These are phyloP conservation scores for Delphinus delphis DNA, from an alignment of 2,113 vertebrate genomes.

Conservation along the genomic window DNA sequence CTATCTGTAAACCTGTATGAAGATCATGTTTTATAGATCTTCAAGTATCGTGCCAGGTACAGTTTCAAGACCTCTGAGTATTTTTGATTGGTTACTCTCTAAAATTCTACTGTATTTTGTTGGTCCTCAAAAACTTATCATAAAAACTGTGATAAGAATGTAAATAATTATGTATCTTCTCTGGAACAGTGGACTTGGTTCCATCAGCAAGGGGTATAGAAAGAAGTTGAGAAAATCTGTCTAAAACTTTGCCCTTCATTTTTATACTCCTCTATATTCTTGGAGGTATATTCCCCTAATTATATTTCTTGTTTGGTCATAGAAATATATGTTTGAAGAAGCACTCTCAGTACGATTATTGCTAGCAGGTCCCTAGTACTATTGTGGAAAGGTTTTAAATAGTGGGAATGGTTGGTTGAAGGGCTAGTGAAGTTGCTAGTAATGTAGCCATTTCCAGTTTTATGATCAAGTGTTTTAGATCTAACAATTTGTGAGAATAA, in stretches of 20 bases:
- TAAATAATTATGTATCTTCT: neutral
- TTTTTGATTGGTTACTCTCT: neutral
- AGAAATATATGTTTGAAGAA: conserved; percentile 18
- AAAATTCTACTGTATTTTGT: neutral
- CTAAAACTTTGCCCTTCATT: conserved; percentile 6
- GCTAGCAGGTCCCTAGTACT: neutral
- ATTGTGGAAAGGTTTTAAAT: neutral
- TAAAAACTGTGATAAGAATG: neutral
- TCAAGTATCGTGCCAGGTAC: neutral
- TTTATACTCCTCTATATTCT: neutral
- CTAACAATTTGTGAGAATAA: neutral
- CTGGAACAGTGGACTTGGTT: neutral
- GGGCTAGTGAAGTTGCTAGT: neutral
- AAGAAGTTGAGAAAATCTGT: neutral
- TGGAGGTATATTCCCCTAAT: neutral
- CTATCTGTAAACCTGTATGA: neutral
- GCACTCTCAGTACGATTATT: neutral
- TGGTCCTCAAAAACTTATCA: neutral
- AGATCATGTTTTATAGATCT: neutral
- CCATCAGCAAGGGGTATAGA: neutral
- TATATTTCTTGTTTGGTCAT: neutral
- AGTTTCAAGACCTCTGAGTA: neutral
- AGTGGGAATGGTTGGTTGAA: neutral
- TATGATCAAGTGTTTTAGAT: neutral
- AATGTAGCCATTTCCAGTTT: conserved; percentile 4